These are phyloP conservation scores for Sciurus niger DNA, from an alignment of 2,113 vertebrate species.

Conservation along the genomic window DNA sequence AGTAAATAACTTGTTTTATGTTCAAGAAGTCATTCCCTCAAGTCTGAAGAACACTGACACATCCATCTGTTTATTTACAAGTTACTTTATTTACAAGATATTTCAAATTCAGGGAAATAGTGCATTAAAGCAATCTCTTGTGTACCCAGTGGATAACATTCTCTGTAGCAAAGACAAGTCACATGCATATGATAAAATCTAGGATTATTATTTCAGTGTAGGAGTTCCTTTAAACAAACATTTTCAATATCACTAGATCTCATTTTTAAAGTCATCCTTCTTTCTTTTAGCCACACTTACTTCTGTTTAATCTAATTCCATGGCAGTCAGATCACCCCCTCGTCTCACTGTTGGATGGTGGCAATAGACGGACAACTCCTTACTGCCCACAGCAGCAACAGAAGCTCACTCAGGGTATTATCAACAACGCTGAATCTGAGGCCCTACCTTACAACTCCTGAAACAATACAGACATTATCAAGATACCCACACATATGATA, in stretches of 20 bases:
- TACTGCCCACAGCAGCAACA: neutral
- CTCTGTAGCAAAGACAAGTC: neutral
- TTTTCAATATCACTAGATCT: neutral
- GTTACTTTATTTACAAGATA: neutral
- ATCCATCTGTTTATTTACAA: neutral
- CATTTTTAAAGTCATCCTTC: no score
- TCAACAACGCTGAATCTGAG: neutral
- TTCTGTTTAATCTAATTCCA: neutral
- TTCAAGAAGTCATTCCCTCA: neutral
- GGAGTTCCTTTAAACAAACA: neutral
- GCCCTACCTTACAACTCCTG: neutral
- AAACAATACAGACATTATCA: neutral
- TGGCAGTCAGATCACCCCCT: neutral
- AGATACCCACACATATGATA: neutral
- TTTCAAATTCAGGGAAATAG: neutral
- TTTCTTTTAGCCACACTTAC: neutral
- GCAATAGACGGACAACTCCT: accelerated
- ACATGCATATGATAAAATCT: neutral
- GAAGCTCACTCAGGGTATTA: neutral
- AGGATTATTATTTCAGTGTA: neutral
- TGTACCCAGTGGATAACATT: neutral
- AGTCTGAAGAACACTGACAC: neutral
- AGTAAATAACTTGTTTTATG: neutral
- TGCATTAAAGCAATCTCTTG: neutral
- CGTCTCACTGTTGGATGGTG: neutral